These are phyloP conservation scores for Epinephelus lanceolatus DNA, from an alignment of 2,113 vertebrate species.

Conservation along the genomic window DNA sequence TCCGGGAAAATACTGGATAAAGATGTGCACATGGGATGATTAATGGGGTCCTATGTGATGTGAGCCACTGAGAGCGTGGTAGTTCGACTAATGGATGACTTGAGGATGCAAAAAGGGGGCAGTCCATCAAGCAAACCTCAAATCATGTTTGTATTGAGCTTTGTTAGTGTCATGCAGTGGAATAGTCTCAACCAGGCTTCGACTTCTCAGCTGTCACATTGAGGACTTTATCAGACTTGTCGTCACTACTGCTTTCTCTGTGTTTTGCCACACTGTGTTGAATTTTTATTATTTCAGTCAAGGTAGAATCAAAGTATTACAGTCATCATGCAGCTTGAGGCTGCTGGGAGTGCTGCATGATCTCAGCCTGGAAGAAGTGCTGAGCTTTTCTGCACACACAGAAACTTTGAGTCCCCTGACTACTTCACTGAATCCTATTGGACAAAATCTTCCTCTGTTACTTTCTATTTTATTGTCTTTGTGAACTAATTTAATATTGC, in stretches of 20 bases:
- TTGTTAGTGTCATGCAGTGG: not conserved
- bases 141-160: not conserved
- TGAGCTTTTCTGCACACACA: not conserved
- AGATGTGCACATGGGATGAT: not conserved
- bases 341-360: not conserved
- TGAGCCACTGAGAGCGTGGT: not conserved
- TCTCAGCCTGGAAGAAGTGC: not conserved
- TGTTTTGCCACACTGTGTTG: not conserved
- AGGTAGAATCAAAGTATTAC: not conserved
- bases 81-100: not conserved
- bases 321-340: not conserved
- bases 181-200: too few species aligned
- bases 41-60: not conserved
- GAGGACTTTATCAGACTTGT: not conserved
- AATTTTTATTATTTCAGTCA: not conserved
- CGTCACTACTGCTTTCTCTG: not conserved
- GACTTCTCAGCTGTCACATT: not conserved
- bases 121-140: not conserved
- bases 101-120: not conserved
- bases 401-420: not conserved
- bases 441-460: not conserved
- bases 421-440: not conserved
- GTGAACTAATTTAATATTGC: not conserved
- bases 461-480: conserved; percentile 4
- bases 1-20: not conserved